Evolutionary conservation across 2,113 vertebrate genomes (phyloP), one percentile per base, ranked within the genome.

Genomic region (Bujurquina vittata): DNA sequence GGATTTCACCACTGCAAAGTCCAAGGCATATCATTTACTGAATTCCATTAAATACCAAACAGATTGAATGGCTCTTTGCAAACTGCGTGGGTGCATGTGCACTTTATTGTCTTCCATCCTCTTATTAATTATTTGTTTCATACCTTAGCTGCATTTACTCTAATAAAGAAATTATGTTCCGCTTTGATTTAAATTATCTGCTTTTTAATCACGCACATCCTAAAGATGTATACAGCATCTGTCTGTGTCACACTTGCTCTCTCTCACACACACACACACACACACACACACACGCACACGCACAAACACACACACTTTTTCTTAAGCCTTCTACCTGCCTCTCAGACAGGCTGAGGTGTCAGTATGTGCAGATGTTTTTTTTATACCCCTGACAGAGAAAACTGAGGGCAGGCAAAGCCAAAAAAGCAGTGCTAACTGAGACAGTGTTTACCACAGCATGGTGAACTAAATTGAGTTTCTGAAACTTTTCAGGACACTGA

Each of bases 291-390:
- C 49, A 11, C 0, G n/a, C n/a, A n/a, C n/a, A n/a, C n/a, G n/a
- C n/a, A n/a, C n/a, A n/a, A n/a, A n/a, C 33, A 17, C 1, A 52
- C 49, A 11, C 0, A 4, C 20, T 5, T 17, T 35, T 46, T 33
- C 43, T 5, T 40, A 18, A 26, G 72, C 11, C 35, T 23, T 78
- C 33, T 4, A 23, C 23, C 79, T 54, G 59, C 74, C n/a, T 74
- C 40, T 59, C 33, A 56, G 75, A 61, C 82, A 81, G 80, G 60
- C 86, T 37, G 52, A 80, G 52, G 46, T 79, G 85, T 84, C 76
- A 49, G 31, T 61, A 10, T n/a, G 26, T 2, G 4, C 74, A 81
- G 78, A 61, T 22, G 54, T 18, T 55, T 52, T 49, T 46, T 49
- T 49, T 49, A 78, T 57, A 23, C 43, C 20, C 40, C 22, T 54